Percentiles rank a stretch among this genome's conserved stretches.
These are phyloP conservation scores for Paratrypauchen microcephalus DNA, from an alignment of 2,797 vertebrate species.

Conservation along the genomic window DNA sequence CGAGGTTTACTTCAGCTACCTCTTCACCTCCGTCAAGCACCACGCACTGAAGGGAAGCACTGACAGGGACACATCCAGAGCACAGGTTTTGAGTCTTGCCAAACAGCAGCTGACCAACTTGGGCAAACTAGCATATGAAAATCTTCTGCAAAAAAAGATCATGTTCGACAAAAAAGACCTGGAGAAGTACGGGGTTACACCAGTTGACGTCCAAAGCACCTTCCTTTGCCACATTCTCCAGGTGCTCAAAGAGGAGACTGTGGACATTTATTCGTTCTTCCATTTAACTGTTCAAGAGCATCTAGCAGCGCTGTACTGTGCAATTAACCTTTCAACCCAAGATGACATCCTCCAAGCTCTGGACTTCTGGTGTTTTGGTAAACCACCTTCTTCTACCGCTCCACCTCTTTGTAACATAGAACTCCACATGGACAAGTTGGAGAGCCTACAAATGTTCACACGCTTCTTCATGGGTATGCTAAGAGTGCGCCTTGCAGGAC, in stretches of 20 bases:
- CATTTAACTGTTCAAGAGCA: slow-evolving; percentile 76
- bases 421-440: slow-evolving; percentile 42
- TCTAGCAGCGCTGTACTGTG: slow-evolving; percentile 70
- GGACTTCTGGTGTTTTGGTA: slow-evolving; percentile 72
- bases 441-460: slow-evolving; percentile 75
- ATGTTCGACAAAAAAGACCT: slow-evolving; percentile 61
- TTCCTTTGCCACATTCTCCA: slow-evolving; percentile 69
- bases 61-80: slow-evolving; percentile 30
- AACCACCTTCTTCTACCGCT: slow-evolving; percentile 31
- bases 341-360: slow-evolving; percentile 64
- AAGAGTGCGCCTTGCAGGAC: slow-evolving; percentile 50
- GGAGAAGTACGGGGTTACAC: slow-evolving; percentile 51
- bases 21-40: slow-evolving; percentile 68
- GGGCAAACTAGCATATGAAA: slow-evolving; percentile 68
- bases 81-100: slow-evolving; percentile 51
- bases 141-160: slow-evolving; percentile 64
- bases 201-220: slow-evolving; percentile 56
- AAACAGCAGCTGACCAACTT: slow-evolving; percentile 60
- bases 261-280: slow-evolving; percentile 73
- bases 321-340: slow-evolving; percentile 45
- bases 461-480: slow-evolving; percentile 75
- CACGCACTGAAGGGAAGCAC: slow-evolving; percentile 52
- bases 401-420: slow-evolving; percentile 38
- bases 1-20: slow-evolving; percentile 71
- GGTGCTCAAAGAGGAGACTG: slow-evolving; percentile 54